These are phyloP conservation scores for Caranx ignobilis DNA, from an alignment of 2,113 vertebrate species.

Conservation along the genomic window DNA sequence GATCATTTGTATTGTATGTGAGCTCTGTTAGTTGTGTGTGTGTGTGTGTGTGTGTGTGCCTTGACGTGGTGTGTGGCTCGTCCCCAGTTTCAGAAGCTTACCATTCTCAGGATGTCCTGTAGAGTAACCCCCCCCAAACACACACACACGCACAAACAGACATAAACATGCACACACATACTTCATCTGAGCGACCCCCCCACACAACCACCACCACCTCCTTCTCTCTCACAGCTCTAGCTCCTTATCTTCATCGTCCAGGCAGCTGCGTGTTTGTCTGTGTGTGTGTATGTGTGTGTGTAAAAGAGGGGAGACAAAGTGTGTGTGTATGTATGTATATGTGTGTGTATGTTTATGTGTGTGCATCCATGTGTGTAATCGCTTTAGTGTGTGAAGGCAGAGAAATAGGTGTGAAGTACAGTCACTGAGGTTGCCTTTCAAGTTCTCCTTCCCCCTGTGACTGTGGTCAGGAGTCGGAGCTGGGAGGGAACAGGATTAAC, in stretches of 20 bases:
- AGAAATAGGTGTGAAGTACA: constrained; percentile 79
- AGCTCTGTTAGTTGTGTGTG: neutral
- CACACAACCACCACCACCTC: neutral
- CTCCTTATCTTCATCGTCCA: constrained; percentile 82
- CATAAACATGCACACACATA: constrained; percentile 60
- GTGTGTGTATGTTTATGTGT: constrained; percentile 41
- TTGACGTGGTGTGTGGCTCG: constrained; percentile 31
- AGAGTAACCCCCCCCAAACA: constrained; percentile 38
- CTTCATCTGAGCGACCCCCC: constrained; percentile 29
- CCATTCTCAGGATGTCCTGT: constrained; percentile 77
- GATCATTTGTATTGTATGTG: constrained; percentile 4
- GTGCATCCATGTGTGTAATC: constrained; percentile 38
- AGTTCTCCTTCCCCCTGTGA: constrained; percentile 43
- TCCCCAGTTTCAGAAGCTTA: constrained; percentile 60
- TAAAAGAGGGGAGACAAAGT: constrained; percentile 34
- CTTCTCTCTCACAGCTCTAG: constrained; percentile 62
- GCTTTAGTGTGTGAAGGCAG: constrained; percentile 59
- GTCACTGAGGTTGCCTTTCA: constrained; percentile 76
- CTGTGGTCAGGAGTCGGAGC: constrained; percentile 37
- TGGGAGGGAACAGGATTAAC: constrained; percentile 58
- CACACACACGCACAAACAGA: constrained; percentile 51
- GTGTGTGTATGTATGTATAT: constrained; percentile 60
- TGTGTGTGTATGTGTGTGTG: constrained; percentile 47
- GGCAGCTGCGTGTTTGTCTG: constrained; percentile 78
- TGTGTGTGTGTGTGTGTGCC: neutral